Evolutionary conservation across 2,113 vertebrate genomes (phyloP), one percentile per base, ranked within the genome.

Genomic region (Chitala chitala): DNA sequence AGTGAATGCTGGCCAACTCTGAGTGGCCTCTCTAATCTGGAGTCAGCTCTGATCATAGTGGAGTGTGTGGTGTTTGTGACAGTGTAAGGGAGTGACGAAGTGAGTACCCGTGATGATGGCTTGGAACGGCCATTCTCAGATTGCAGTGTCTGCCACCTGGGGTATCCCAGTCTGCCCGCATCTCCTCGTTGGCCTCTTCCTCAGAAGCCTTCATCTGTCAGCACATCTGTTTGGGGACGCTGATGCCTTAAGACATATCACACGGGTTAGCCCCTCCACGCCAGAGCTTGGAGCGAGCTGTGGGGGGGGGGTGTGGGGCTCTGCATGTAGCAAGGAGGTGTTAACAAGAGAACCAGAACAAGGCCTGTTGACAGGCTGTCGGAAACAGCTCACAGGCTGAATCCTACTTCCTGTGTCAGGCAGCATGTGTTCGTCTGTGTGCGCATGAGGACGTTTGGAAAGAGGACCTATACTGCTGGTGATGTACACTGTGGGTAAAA

Each of bases 141-240:
- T n/a, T n/a, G n/a, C n/a, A n/a, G n/a, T n/a, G n/a, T n/a, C n/a
- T n/a, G n/a, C n/a, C n/a, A n/a, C n/a, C n/a, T n/a, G n/a, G n/a
- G n/a, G n/a, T 8, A 3, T 51, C 20, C 48, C 12, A 51, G 7
- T n/a, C n/a, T n/a, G 48, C 48, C 48, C 48, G 20, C 7, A 20
- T 51, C 12, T 15, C 48, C 61, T 42, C 36, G 17, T 17, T 12
- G 36, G 20, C 48, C 61, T 17, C 1, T 36, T 36, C 33, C 70
- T 13, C 74, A 17, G 31, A 26, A 50, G 74, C 56, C 63, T 71
- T 26, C 13, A 69, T n/a, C 20, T 71, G 66, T 71, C 54, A 76
- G 54, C 22, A 26, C 15, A 17, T 61, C 50, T 36, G 36, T 42
- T 54, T 17, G 26, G 24, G 59, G 46, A 63, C 33, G 54, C 46